Evolutionary conservation across 2,113 vertebrate species (phyloP).

Genomic region (Nibea coibor): DNA sequence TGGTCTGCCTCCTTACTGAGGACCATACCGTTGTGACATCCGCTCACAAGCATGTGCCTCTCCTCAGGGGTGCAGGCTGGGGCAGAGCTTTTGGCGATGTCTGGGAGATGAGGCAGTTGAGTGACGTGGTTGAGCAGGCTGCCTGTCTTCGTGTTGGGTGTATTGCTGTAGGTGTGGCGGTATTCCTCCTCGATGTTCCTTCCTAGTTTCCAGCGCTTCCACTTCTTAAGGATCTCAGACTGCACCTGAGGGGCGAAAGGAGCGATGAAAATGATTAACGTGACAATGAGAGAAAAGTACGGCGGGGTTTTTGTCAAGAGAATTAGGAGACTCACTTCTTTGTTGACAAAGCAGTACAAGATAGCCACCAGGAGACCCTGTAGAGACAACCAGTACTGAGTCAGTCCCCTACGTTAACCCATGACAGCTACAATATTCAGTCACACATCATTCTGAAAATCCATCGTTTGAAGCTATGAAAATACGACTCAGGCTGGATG

Average conservation of each 20-base stretch:
- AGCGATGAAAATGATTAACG: not conserved
- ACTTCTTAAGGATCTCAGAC: conserved; percentile 90
- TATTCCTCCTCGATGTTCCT: conserved; percentile 89
- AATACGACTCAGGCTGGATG: not conserved
- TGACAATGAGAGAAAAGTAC: not conserved
- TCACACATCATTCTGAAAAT: not conserved
- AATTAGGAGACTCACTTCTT: conserved; percentile 87
- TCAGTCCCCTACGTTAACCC: not conserved
- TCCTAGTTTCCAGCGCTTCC: conserved; percentile 92
- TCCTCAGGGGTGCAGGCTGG: conserved; percentile 76
- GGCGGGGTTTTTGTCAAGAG: not conserved
- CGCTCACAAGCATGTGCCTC: conserved; percentile 83
- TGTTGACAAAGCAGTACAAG: conserved; percentile 98
- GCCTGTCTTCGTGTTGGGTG: conserved; percentile 75
- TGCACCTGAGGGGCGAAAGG: conserved; percentile 86
- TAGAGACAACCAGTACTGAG: conserved; percentile 42
- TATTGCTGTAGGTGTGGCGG: conserved; percentile 86
- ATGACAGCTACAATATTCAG: not conserved
- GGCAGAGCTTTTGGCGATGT: conserved; percentile 52
- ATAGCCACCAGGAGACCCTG: conserved; percentile 98
- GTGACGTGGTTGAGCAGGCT: conserved; percentile 70
- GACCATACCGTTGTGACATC: conserved; percentile 78
- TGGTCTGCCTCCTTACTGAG: conserved; percentile 37
- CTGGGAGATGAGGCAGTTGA: conserved; percentile 66
- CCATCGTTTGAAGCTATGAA: not conserved